A percentile compares a stretch with the other conserved stretches of the same genome.
Conservation (phyloP, 2,797 vertebrate species). For the Enteromius paludinosus region DNA sequence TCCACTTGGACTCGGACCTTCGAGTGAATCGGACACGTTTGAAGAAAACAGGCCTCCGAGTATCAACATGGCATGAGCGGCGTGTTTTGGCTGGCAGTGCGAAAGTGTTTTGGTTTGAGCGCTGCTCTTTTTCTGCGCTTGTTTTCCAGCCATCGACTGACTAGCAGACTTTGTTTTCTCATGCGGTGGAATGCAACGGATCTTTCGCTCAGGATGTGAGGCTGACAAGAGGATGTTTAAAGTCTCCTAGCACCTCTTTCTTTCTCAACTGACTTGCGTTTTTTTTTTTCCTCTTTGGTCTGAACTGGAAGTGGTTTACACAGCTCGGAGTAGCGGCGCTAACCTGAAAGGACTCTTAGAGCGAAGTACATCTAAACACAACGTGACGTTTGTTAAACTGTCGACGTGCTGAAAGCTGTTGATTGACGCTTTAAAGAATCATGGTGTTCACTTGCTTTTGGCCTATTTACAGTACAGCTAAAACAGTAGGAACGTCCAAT, state of each 20-base stretch:
- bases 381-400: slow-evolving; percentile 50
- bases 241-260: slow-evolving; percentile 26
- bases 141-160: slow-evolving; percentile 45
- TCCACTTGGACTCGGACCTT: background rate
- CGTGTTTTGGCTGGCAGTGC: slow-evolving; percentile 43
- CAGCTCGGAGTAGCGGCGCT: slow-evolving; percentile 44
- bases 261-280: background rate
- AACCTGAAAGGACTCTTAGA: slow-evolving; percentile 48
- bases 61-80: slow-evolving; percentile 23
- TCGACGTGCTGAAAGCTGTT: slow-evolving; percentile 47
- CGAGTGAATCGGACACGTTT: background rate
- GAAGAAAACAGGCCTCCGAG: background rate
- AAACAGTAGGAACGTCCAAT: background rate
- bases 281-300: background rate
- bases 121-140: slow-evolving; percentile 46
- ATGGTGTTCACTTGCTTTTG: background rate
- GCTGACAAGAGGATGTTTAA: slow-evolving; percentile 54
- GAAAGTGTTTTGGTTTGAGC: slow-evolving; percentile 44
- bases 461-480: no score
- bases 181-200: slow-evolving; percentile 37
- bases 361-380: slow-evolving; percentile 50
- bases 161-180: slow-evolving; percentile 43
- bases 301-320: slow-evolving; percentile 43
- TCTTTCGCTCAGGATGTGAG: slow-evolving; percentile 49
- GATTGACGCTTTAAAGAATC: background rate